Conservation (phyloP, 2,888 invertebrate species). For the Physocephala rufipes region DNA sequence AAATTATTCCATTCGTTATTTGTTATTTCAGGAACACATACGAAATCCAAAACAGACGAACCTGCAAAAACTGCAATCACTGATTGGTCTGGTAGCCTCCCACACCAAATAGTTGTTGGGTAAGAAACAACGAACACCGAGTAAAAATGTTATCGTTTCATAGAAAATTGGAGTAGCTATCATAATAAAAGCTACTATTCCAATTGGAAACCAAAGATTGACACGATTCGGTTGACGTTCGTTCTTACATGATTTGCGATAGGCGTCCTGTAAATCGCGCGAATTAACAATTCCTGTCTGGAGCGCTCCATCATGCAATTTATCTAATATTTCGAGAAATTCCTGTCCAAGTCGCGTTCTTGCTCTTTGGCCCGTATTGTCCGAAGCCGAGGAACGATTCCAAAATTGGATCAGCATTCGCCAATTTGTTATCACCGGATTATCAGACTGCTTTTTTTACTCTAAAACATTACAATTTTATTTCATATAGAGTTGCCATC, state of each 20-base stretch:
- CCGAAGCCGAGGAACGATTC: conserved; percentile 56
- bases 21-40: background rate
- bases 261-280: conserved; percentile 60
- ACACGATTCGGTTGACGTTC: conserved; percentile 54
- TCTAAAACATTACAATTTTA: too few relatives aligned
- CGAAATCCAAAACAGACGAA: too few relatives aligned
- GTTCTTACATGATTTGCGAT: conserved; percentile 56
- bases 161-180: conserved; percentile 63
- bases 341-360: conserved; percentile 43
- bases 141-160: conserved; percentile 62
- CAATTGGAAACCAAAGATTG: conserved; percentile 59
- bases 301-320: conserved; percentile 58
- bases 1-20: background rate
- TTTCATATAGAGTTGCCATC: too few relatives aligned
- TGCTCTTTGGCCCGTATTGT: conserved; percentile 49
- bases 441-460: background rate
- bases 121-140: conserved; percentile 78
- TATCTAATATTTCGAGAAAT: conserved; percentile 56
- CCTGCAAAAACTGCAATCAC: conserved; percentile 81
- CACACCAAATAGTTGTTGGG: conserved; percentile 86
- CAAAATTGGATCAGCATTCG: conserved; percentile 53
- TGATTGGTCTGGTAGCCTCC: conserved; percentile 86
- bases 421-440: background rate
- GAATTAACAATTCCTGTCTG: conserved; percentile 59
- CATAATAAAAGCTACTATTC: conserved; percentile 60